Conservation (phyloP, 2,888 invertebrate species). For the Adela reaumurella region DNA sequence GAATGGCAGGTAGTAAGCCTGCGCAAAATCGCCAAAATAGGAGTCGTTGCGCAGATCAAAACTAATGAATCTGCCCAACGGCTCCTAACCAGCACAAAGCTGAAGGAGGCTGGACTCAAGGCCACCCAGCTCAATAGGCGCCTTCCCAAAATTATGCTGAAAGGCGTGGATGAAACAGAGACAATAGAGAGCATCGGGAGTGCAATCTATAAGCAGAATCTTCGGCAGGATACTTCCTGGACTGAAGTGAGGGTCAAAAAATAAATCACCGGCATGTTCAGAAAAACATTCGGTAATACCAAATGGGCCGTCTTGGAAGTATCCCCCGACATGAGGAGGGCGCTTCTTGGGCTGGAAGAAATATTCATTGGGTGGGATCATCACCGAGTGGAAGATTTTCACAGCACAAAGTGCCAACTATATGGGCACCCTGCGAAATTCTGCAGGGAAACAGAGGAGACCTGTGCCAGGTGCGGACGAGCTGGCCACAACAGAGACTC, state of each 20-base stretch:
- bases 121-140: background rate
- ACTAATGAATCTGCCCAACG: background rate
- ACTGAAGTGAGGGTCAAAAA: background rate
- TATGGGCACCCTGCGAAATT: slow-evolving; percentile 19
- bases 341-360: accelerated
- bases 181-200: background rate
- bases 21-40: background rate
- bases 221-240: slow-evolving; percentile 5
- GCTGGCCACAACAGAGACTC: slow-evolving; percentile 7
- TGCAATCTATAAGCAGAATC: background rate
- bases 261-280: background rate
- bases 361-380: slow-evolving; percentile 14
- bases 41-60: background rate
- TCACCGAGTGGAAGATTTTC: slow-evolving; percentile 4
- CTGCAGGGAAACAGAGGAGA: slow-evolving; percentile 8
- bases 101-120: background rate
- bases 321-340: slow-evolving; percentile 2
- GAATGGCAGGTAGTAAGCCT: background rate
- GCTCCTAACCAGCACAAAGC: background rate
- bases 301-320: slow-evolving; percentile 9
- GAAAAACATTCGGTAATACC: too few relatives aligned
- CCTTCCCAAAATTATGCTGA: background rate
- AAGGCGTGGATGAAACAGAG: background rate
- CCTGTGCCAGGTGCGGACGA: slow-evolving; percentile 14
- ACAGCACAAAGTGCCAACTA: slow-evolving; percentile 16